phyloP scores from a whole-genome alignment of 2,888 invertebrate species.

The Noctua comes region DNA sequence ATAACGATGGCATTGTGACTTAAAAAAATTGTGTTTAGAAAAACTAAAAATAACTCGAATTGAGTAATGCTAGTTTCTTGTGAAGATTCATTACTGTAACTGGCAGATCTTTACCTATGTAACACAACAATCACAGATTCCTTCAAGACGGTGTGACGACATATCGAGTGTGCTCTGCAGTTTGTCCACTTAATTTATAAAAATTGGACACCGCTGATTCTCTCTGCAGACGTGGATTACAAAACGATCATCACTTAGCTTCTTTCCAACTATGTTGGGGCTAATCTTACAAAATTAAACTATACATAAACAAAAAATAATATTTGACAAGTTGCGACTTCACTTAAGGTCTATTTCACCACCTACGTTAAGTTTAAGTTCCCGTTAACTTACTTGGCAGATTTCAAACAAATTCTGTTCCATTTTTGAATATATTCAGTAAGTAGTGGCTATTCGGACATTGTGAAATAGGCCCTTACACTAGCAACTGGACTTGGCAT shows the following conservation, averaged over 20 bases:
- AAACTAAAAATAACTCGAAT: neutral
- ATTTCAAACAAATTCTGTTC: too few relatives aligned
- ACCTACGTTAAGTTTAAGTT: too few relatives aligned
- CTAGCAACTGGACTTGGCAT: constrained; percentile 44
- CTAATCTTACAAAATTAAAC: constrained; percentile 20
- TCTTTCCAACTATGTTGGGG: constrained; percentile 29
- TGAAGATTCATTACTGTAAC: constrained; percentile 7
- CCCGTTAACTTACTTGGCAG: too few relatives aligned
- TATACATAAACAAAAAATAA: constrained; percentile 6
- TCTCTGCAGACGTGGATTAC: constrained; percentile 9
- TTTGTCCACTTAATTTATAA: neutral
- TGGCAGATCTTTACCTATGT: constrained; percentile 24
- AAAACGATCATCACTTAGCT: constrained; percentile 3
- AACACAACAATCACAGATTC: constrained; percentile 19
- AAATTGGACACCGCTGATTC: neutral
- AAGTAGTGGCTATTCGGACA: too few relatives aligned
- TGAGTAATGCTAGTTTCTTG: constrained; percentile 14
- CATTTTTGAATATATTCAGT: too few relatives aligned
- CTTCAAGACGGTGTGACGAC: neutral
- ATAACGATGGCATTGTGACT: constrained; percentile 26
- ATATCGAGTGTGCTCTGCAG: neutral
- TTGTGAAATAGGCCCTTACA: constrained; percentile 11
- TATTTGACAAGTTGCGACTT: constrained; percentile 18
- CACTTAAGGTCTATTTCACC: neutral
- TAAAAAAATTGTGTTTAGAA: constrained; percentile 15